Evolutionary conservation across 2,113 vertebrate genomes (phyloP).

Genomic region (Spea bombifrons): DNA sequence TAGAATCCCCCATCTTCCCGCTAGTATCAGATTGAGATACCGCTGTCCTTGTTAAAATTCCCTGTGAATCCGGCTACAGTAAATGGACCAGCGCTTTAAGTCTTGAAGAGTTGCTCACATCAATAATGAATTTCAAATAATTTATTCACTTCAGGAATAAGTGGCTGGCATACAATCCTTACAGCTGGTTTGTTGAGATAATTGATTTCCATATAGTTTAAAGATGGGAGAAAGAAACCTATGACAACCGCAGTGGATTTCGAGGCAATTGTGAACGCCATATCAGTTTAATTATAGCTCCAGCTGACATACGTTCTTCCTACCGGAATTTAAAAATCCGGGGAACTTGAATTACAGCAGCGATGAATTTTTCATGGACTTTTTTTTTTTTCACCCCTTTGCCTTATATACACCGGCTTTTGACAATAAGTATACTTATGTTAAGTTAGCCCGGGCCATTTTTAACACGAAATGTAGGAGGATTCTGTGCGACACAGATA

Average conservation of each 20-base stretch:
- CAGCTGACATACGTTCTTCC: slow-evolving; percentile 73
- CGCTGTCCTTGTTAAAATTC: slow-evolving; percentile 77
- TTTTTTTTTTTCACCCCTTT: slow-evolving; percentile 56
- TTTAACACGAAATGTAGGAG: slow-evolving; percentile 75
- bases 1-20: slow-evolving; percentile 55
- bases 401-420: slow-evolving; percentile 68
- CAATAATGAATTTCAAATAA: slow-evolving; percentile 91
- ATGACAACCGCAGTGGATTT: slow-evolving; percentile 65
- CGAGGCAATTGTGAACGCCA: slow-evolving; percentile 62
- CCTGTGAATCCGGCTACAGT: slow-evolving; percentile 60
- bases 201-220: slow-evolving; percentile 94
- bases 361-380: slow-evolving; percentile 80
- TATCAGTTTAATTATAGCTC: slow-evolving; percentile 79
- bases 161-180: slow-evolving; percentile 85
- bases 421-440: slow-evolving; percentile 70
- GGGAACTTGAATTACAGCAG: slow-evolving; percentile 69
- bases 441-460: slow-evolving; percentile 64
- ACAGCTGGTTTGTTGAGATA: slow-evolving; percentile 90
- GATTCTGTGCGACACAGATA: slow-evolving; percentile 86
- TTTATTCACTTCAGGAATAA: slow-evolving; percentile 89
- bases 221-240: slow-evolving; percentile 74
- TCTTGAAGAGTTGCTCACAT: slow-evolving; percentile 76
- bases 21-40: slow-evolving; percentile 54
- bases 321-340: slow-evolving; percentile 77
- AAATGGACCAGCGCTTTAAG: slow-evolving; percentile 71